These are phyloP conservation scores for Zaprionus taronus DNA, from an alignment of 1,140 invertebrate species.

Conservation along the genomic window DNA sequence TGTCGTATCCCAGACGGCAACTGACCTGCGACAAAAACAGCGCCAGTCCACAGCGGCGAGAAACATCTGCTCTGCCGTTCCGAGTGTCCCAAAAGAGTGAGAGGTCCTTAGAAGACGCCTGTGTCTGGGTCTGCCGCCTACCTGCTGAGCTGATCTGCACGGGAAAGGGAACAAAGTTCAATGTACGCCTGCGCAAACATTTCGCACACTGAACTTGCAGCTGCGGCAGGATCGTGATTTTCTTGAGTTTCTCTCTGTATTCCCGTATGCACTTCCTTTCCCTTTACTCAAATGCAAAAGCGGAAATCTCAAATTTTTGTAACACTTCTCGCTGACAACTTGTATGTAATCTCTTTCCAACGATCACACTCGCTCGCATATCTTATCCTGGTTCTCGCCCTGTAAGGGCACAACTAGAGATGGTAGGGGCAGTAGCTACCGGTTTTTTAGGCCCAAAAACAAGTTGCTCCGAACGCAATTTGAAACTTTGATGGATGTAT, in stretches of 20 bases:
- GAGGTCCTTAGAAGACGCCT: conserved; percentile 37
- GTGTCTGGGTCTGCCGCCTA: conserved; percentile 36
- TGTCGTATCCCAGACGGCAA: conserved; percentile 46
- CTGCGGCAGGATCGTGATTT: conserved; percentile 65
- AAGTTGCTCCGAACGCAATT: conserved; percentile 66
- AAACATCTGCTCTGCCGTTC: conserved; percentile 65
- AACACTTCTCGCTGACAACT: conserved; percentile 56
- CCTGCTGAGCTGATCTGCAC: conserved; percentile 20
- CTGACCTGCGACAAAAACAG: conserved; percentile 78
- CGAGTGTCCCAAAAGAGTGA: neutral
- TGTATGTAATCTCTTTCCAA: conserved; percentile 58
- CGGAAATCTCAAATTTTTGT: conserved; percentile 74
- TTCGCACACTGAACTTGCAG: conserved; percentile 51
- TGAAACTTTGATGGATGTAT: conserved; percentile 58
- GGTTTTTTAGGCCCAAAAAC: conserved; percentile 55
- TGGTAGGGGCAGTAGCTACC: conserved; percentile 39
- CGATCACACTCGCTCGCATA: conserved; percentile 37
- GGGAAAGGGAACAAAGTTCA: conserved; percentile 57
- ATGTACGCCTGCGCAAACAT: conserved; percentile 77
- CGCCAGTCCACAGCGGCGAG: conserved; percentile 13
- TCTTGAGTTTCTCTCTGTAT: conserved; percentile 2
- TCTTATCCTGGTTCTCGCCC: conserved; percentile 27
- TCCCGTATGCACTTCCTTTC: conserved; percentile 62
- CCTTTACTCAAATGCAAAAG: conserved; percentile 26
- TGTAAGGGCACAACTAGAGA: neutral